Base-by-base conservation (phyloP, 2,797 vertebrate genomes). In the Xyrichtys novacula region DNA sequence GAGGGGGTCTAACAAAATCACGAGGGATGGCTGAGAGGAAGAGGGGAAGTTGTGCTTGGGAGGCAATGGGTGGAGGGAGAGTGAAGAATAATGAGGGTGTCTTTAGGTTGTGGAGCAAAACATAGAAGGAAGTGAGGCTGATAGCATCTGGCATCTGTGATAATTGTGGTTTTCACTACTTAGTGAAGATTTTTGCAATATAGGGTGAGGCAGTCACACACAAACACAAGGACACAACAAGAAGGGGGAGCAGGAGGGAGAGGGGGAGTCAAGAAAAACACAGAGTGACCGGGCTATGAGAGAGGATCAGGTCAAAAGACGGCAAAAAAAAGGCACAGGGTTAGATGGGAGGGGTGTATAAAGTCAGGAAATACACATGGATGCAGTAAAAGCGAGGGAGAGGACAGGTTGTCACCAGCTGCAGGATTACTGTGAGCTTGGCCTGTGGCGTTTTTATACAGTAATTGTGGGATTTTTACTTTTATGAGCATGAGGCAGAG, bases 401-500 rank as follows among this genome's bases (percentile, higher is more conserved):
- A 68, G 61, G 50, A 59, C 69, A 79, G 78, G 77, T 76, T 77
- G 79, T 75, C 61, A 83, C 83, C 85, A 83, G 81, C 78, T 87
- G 89, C 54, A 71, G 74, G 74, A 87, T 85, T 86, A 74, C 60
- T 54, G 32, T 28, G 56, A 69, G 72, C 57, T 76, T 3, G 14
- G 67, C 81, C 77, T 11, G 4, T 26, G 60, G 74, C 59, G 1
- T 64, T 89, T 74, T 81, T 55, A 71, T 76, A 63, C 67, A 85
- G 79, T 76, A 78, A 84, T 70, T 80, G 83, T 71, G 34, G 42
- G 72, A 85, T 87, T 89, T 74, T 28, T 67, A 74, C 65, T 86
- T 88, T 88, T 85, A 86, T 84, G 81, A 76, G 78, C 44, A 19
- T 47, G 48, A 78, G 48, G 64, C 47, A 79, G 50, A 59, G 80